These are phyloP conservation scores for Mastacembelus armatus DNA, from an alignment of 2,797 vertebrate genomes.

Conservation along the genomic window DNA sequence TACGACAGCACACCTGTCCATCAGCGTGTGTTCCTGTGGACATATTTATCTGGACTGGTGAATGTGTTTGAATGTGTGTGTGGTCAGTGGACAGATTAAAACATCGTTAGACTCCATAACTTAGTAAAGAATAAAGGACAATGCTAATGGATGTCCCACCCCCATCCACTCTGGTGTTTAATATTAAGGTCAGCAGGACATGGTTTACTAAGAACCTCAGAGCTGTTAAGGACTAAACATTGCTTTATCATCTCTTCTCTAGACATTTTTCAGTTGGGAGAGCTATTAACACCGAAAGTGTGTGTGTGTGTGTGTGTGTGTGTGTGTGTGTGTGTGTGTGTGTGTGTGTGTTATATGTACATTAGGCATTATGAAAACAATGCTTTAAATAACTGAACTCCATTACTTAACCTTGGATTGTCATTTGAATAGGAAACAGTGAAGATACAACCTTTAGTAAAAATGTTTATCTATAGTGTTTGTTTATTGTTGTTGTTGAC, in stretches of 20 bases:
- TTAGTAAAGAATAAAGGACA: slow-evolving; percentile 37
- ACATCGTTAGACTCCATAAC: slow-evolving; percentile 13
- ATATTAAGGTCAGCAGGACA: slow-evolving; percentile 47
- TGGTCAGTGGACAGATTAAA: slow-evolving; percentile 35
- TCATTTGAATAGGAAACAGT: neutral
- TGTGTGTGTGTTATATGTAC: neutral
- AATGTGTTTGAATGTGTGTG: slow-evolving; percentile 1
- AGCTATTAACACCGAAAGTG: too few relatives aligned
- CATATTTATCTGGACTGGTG: too few relatives aligned
- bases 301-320: neutral
- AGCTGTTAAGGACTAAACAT: slow-evolving; percentile 50
- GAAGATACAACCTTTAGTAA: neutral
- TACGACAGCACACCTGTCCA: neutral
- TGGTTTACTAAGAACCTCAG: slow-evolving; percentile 41
- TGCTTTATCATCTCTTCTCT: slow-evolving; percentile 30
- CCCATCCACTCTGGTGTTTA: slow-evolving; percentile 25
- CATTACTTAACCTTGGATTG: neutral
- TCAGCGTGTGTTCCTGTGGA: neutral
- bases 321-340: too few relatives aligned
- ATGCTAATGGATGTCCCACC: slow-evolving; percentile 25
- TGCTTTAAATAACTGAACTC: neutral
- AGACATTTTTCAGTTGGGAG: neutral
- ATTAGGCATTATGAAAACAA: neutral
- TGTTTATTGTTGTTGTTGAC: slow-evolving; percentile 6
- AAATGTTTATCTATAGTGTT: neutral